A percentile compares a stretch with the other conserved stretches of the same genome.
Conservation (phyloP, 2,888 invertebrate genomes). For the Callosobruchus maculatus region DNA sequence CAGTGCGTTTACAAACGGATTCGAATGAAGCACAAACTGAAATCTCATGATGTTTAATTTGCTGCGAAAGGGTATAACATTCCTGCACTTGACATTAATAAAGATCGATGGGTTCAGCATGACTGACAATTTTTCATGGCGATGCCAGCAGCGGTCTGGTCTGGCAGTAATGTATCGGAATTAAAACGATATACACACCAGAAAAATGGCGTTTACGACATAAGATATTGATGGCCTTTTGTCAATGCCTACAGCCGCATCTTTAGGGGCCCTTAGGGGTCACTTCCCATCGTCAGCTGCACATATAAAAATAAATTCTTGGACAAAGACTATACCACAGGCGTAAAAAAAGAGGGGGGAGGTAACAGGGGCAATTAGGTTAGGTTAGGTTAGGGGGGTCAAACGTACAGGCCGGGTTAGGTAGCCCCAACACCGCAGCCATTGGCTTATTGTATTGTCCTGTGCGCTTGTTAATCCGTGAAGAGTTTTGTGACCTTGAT, state of each 20-base stretch:
- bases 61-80: background rate
- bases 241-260: background rate
- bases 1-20: background rate
- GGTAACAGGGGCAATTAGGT: too few species aligned
- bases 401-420: too few species aligned
- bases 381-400: too few species aligned
- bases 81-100: background rate
- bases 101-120: background rate
- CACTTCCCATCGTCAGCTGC: background rate
- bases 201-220: background rate
- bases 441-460: too few species aligned
- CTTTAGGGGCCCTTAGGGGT: background rate
- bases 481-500: too few species aligned
- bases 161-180: background rate
- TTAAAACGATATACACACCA: background rate
- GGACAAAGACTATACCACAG: too few species aligned
- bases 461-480: too few species aligned
- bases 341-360: too few species aligned
- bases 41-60: background rate
- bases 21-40: background rate
- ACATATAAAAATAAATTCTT: too few species aligned
- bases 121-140: background rate
- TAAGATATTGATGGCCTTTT: background rate
- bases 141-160: background rate
- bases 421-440: too few species aligned